Base-by-base conservation (phyloP, 2,888 invertebrate genomes). In the Dioctria linearis region DNA sequence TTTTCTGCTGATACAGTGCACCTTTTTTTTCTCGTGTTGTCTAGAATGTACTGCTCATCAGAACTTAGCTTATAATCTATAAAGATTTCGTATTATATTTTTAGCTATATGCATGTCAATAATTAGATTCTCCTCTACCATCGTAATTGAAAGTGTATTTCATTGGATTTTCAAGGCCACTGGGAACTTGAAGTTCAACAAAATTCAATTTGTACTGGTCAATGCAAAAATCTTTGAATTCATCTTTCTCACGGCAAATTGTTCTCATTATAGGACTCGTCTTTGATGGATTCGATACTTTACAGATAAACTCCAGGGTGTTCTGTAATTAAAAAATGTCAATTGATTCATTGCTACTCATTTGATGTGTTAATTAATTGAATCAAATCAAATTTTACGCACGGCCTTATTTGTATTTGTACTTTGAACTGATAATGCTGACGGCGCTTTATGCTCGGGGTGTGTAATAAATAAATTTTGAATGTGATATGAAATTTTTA, bases 121-220 rank as follows among this genome's bases (percentile, higher is more conserved):
- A 75, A 66, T 3, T 4, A n/a, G 65, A 81, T 46, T 8, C 2
- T 3, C 11, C 11, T n/a, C 11, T 83, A 86, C 86, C 87, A 49
- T 85, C 83, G 79, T 85, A 86, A 81, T 86, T 86, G 8, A 86
- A 85, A 37, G 82, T 84, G 76, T 83, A 88, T 46, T 86, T 86
- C 80, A 87, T 83, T 2, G 88, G 88, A 85, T 88, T 87, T 5
- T 88, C 88, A 67, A 87, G 85, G 0, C 88, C 88, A 9, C 87
- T 86, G 25, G 88, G 87, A 25, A 88, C 86, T 81, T 88, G 88
- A 57, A 88, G 79, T 69, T 88, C 88, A 11, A 87, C 85, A 83
- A 87, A 87, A 82, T 88, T 87, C 51, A 87, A 82, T 84, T 88
- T 88, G 83, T 88, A 88, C 79, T 87, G 86, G 40, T 88, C 88